These are phyloP conservation scores for Prochilodus magdalenae DNA, from an alignment of 2,113 vertebrate genomes.

Conservation along the genomic window DNA sequence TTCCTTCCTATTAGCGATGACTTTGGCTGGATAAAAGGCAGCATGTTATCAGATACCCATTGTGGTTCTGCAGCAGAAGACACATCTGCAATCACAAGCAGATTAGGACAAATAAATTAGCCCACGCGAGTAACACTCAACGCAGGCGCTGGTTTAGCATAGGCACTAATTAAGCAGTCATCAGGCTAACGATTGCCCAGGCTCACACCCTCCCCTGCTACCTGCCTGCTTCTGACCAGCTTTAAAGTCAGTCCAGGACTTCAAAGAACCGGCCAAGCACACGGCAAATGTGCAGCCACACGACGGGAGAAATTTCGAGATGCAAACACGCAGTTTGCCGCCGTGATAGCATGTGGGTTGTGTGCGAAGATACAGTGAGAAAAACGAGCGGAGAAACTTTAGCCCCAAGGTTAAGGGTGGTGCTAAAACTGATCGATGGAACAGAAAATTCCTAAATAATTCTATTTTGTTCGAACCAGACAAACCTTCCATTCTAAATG, in stretches of 20 bases:
- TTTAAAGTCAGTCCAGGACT: constrained; percentile 50
- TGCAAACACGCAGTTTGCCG: constrained; percentile 37
- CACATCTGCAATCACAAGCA: constrained; percentile 12
- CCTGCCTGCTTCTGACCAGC: constrained; percentile 31
- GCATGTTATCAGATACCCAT: neutral
- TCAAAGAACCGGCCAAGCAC: constrained; percentile 42
- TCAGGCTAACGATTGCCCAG: constrained; percentile 31
- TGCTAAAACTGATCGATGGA: too few species aligned
- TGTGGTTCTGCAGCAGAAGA: neutral
- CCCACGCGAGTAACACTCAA: constrained; percentile 2
- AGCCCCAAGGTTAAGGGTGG: too few species aligned
- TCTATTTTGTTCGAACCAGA: too few species aligned
- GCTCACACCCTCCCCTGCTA: neutral
- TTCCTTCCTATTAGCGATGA: neutral
- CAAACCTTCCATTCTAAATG: too few species aligned
- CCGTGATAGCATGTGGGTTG: neutral
- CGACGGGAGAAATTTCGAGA: constrained; percentile 64
- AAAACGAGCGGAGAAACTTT: too few species aligned
- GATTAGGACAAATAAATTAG: constrained; percentile 20
- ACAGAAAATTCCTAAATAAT: too few species aligned
- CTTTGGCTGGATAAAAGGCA: constrained; percentile 19
- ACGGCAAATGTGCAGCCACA: constrained; percentile 45
- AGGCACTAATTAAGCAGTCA: constrained; percentile 38
- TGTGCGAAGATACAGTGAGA: too few species aligned
- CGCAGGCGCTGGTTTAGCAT: constrained; percentile 15